phyloP scores from a whole-genome alignment of 2,797 vertebrate genomes.

The Anguilla anguilla region DNA sequence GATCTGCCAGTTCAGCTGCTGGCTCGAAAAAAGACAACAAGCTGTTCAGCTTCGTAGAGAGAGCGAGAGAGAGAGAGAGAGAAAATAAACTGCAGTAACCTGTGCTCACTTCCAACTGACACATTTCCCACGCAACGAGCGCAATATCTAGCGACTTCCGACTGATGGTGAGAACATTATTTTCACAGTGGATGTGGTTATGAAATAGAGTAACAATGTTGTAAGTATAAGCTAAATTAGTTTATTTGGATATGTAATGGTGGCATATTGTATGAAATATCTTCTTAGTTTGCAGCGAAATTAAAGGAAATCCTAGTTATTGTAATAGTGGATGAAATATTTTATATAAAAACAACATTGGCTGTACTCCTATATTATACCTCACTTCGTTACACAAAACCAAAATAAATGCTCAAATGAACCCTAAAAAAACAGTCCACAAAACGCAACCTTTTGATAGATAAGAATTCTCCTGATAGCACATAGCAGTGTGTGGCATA shows the following conservation, averaged over 20 bases:
- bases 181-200: neutral
- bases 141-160: neutral
- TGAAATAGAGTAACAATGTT: neutral
- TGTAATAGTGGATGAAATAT: neutral
- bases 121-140: neutral
- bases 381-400: constrained; percentile 30
- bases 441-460: constrained; percentile 60
- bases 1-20: constrained; percentile 2
- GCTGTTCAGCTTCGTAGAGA: neutral
- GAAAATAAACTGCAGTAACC: neutral
- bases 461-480: constrained; percentile 55
- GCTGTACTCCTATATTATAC: neutral
- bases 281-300: neutral
- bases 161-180: neutral
- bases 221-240: too few species aligned
- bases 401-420: constrained; percentile 69
- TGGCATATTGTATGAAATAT: too few species aligned
- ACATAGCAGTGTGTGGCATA: constrained; percentile 64
- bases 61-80: too few species aligned
- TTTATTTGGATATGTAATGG: too few species aligned
- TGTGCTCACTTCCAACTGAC: neutral
- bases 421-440: constrained; percentile 73
- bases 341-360: neutral
- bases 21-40: neutral
- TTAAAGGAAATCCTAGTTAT: neutral